phyloP scores from a whole-genome alignment of 2,113 vertebrate species.

The Siphamia tubifer region DNA sequence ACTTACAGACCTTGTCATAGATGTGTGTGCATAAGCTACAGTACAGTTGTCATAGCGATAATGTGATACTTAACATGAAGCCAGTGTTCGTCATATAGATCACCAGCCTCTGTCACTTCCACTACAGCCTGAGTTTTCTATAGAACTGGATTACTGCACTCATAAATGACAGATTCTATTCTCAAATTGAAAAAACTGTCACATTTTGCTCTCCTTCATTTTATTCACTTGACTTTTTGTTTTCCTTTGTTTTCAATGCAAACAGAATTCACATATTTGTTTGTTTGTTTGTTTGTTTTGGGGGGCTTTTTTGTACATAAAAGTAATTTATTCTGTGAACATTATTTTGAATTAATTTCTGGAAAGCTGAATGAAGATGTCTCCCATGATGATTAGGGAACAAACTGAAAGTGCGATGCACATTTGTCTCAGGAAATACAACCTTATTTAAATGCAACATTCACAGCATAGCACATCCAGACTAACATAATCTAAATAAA shows the following conservation, averaged over 20 bases:
- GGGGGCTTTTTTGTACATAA: too few species aligned
- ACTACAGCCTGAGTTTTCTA: constrained; percentile 30
- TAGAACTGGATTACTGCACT: constrained; percentile 22
- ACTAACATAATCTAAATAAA: background rate
- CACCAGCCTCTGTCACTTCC: constrained; percentile 39
- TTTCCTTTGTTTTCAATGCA: too few species aligned
- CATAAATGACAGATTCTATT: constrained; percentile 37
- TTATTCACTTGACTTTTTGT: background rate
- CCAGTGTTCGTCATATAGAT: constrained; percentile 50
- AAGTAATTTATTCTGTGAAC: too few species aligned
- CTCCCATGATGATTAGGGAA: background rate
- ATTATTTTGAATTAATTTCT: too few species aligned
- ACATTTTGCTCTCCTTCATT: background rate
- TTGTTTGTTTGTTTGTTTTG: too few species aligned
- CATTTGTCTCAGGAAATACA: background rate
- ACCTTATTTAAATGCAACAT: background rate
- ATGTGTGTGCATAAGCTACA: constrained; percentile 30
- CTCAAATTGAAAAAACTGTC: constrained; percentile 10
- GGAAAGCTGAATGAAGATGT: too few species aligned
- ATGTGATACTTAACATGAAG: constrained; percentile 56
- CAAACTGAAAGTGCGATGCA: background rate
- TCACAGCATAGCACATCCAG: background rate
- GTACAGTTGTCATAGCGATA: constrained; percentile 51
- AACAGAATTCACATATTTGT: too few species aligned
- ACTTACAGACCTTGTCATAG: constrained; percentile 1